Percentiles rank a stretch among this genome's conserved stretches.
Evolutionary conservation across 2,113 vertebrate species (phyloP).

Genomic region (Corvus moneduloides): DNA sequence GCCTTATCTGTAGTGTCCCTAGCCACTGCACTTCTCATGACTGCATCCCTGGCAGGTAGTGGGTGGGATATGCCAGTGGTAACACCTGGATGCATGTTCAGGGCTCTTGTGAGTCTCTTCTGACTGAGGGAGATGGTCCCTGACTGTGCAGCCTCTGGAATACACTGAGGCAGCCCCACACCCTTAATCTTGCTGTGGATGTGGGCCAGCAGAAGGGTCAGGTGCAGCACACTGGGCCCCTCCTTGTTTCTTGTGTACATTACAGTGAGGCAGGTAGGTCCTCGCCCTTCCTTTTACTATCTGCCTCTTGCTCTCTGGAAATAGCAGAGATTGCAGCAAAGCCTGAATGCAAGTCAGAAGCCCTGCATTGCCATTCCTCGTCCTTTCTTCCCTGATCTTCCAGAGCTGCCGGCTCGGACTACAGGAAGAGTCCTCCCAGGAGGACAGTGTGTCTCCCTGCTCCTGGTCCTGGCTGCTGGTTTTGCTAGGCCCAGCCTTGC

Average conservation of each 20-base stretch:
- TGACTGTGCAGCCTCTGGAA: neutral
- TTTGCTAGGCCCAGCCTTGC: neutral
- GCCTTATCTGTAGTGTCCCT: neutral
- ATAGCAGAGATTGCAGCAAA: slow-evolving; percentile 17
- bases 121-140: neutral
- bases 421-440: accelerated
- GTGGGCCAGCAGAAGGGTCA: neutral
- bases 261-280: neutral
- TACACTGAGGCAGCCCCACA: neutral
- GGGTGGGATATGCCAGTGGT: neutral
- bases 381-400: neutral
- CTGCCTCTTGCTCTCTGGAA: neutral
- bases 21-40: neutral
- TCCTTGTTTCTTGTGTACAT: slow-evolving; percentile 12
- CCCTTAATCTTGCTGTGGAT: neutral
- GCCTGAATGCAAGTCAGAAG: neutral
- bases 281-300: neutral
- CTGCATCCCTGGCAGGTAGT: neutral
- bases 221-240: neutral
- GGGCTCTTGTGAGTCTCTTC: neutral
- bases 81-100: neutral
- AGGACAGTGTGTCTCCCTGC: neutral
- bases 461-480: neutral
- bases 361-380: accelerated
- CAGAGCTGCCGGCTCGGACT: accelerated